phyloP scores from a whole-genome alignment of 1,140 invertebrate species.

The Reticulitermes speratus region DNA sequence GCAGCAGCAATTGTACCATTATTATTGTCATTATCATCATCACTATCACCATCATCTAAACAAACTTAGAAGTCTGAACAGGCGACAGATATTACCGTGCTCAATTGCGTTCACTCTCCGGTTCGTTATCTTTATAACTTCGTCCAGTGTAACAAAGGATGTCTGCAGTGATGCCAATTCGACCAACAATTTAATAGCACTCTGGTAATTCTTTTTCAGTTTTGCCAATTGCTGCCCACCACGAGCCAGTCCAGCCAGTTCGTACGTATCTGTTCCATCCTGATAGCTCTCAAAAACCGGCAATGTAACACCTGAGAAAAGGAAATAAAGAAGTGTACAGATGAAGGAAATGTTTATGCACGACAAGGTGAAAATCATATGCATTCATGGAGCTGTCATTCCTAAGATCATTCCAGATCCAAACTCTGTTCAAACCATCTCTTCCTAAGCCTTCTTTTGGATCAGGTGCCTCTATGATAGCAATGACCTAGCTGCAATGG shows the following conservation, averaged over 20 bases:
- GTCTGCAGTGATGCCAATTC: constrained; percentile 95
- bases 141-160: constrained; percentile 94
- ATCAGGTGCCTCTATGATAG: no score
- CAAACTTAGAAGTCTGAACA: no score
- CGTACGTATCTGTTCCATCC: constrained; percentile 91
- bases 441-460: no score
- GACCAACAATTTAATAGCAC: constrained; percentile 88
- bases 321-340: constrained; percentile 23
- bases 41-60: no score
- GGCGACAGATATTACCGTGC: constrained; percentile 67
- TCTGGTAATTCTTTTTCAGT: constrained; percentile 94
- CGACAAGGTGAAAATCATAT: no score
- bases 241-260: constrained; percentile 88
- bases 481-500: no score
- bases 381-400: no score
- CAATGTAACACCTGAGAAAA: constrained; percentile 75
- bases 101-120: constrained; percentile 99
- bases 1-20: no score
- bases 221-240: constrained; percentile 94
- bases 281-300: constrained; percentile 96
- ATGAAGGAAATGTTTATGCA: neutral
- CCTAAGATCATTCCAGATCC: no score
- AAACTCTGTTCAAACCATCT: no score
- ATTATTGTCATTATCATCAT: no score
- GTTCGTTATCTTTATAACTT: constrained; percentile 97